Evolutionary conservation across 2,113 vertebrate genomes (phyloP).

Genomic region (Myocastor coypus): DNA sequence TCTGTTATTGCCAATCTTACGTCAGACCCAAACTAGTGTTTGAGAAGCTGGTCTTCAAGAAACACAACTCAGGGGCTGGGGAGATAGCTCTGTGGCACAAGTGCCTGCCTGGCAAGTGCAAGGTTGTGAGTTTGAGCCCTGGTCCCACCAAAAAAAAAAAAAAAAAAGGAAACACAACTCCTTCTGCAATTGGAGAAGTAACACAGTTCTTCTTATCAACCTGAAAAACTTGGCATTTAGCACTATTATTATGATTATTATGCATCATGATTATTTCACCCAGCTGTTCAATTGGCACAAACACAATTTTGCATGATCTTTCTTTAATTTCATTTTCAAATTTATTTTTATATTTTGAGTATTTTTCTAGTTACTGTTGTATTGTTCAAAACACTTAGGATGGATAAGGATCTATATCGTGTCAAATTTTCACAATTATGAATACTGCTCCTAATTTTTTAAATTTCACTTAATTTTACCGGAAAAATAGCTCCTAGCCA

Average conservation of each 20-base stretch:
- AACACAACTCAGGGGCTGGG: neutral
- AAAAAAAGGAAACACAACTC: neutral
- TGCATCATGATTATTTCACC: neutral
- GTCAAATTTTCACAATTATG: neutral
- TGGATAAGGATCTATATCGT: neutral
- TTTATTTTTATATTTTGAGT: neutral
- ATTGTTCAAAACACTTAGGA: neutral
- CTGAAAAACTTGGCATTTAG: neutral
- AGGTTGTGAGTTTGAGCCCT: too few relatives aligned
- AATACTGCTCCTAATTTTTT: neutral
- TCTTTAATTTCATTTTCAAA: neutral
- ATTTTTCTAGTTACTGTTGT: neutral
- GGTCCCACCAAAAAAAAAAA: too few relatives aligned
- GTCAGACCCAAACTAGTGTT: neutral
- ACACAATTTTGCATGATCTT: neutral
- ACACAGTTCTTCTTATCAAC: neutral
- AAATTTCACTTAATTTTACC: neutral
- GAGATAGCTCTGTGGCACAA: too few relatives aligned
- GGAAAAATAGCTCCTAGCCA: neutral
- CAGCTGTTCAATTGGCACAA: neutral
- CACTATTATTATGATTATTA: too few relatives aligned
- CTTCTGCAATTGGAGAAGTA: neutral
- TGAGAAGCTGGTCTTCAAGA: neutral
- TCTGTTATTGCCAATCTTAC: neutral
- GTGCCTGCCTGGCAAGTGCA: too few relatives aligned